Conservation (phyloP, 2,888 invertebrate genomes). For the Esperia sulphurella region DNA sequence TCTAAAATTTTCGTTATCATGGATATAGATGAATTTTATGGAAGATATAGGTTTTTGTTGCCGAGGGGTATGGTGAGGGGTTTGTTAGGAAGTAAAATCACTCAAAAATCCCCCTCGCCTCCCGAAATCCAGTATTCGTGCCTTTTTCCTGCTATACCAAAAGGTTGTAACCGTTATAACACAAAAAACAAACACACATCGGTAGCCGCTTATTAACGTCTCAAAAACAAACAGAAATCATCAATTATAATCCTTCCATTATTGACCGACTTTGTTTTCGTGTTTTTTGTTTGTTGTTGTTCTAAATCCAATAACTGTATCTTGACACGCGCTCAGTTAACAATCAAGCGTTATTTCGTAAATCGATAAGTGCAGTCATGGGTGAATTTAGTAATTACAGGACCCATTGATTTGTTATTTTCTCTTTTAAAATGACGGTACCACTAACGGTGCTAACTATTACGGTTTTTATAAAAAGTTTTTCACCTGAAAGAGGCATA, state of each 20-base stretch:
- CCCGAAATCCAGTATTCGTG: not conserved
- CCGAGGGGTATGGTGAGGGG: too few species aligned
- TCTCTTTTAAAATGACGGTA: too few species aligned
- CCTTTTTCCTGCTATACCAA: conserved; percentile 3
- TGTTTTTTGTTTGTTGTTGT: too few species aligned
- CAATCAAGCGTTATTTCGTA: conserved; percentile 5
- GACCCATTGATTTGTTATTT: not conserved
- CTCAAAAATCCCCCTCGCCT: too few species aligned
- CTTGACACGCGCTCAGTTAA: conserved; percentile 15
- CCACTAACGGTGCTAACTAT: too few species aligned
- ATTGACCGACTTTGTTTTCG: conserved; percentile 16
- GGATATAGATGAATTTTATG: too few species aligned
- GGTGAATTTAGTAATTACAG: conserved; percentile 28
- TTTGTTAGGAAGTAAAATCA: too few species aligned
- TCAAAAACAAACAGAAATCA: conserved; percentile 34
- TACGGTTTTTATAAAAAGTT: too few species aligned
- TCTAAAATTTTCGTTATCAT: too few species aligned
- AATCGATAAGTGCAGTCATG: conserved; percentile 29
- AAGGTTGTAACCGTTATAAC: conserved; percentile 16
- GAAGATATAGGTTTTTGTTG: too few species aligned
- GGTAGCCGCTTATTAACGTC: conserved; percentile 23
- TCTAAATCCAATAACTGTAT: conserved; percentile 9
- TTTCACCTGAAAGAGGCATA: too few species aligned
- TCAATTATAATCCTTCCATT: conserved; percentile 29
- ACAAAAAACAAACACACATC: conserved; percentile 15